Base-by-base conservation (phyloP, 2,888 invertebrate genomes). In the Beris morrisii region DNA sequence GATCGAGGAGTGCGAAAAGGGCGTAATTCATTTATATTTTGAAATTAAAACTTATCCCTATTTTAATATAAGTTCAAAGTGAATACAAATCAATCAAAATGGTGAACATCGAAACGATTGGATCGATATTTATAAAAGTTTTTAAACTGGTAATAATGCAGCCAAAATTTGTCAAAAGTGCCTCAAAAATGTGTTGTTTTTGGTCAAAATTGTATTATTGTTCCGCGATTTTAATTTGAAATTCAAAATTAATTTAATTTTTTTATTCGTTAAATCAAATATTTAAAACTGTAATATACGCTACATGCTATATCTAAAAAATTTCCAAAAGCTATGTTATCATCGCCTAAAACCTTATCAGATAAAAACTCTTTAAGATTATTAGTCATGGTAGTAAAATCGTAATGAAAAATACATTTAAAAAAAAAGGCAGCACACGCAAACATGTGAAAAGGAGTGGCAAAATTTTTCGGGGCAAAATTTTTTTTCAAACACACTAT, bases 41-140 rank as follows among this genome's bases (percentile, higher is more conserved):
- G 38, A 56, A 61, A 22, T 52, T 32, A 28, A 55, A 55, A 32
- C 30, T n/a, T n/a, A n/a, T n/a, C n/a, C n/a, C n/a, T n/a, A n/a
- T n/a, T n/a, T n/a, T n/a, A n/a, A n/a, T n/a, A 32, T 5, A 46
- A 58, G 28, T 58, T 4, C 5, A 22, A 63, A 63, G 44, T 59
- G 61, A 2, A 52, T 15, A 31, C 11, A 61, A 50, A 45, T 30
- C 65, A 69, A 65, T 30, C 72, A 88, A 83, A 82, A 91, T 92
- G 91, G 90, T 90, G 78, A 89, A 90, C 70, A 84, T 92, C 68
- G 89, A 90, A 78, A 91, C 90, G 54, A 89, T 93, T 73, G 92
- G 88, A 70, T 88, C 91, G 66, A 88, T 93, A 69, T 87, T 91
- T 79, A 86, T 93, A 75, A 93, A 93, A 84, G 82, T 88, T 67